Conservation (phyloP, 2,797 vertebrate genomes). For the Enteromius thamalakanensis region DNA sequence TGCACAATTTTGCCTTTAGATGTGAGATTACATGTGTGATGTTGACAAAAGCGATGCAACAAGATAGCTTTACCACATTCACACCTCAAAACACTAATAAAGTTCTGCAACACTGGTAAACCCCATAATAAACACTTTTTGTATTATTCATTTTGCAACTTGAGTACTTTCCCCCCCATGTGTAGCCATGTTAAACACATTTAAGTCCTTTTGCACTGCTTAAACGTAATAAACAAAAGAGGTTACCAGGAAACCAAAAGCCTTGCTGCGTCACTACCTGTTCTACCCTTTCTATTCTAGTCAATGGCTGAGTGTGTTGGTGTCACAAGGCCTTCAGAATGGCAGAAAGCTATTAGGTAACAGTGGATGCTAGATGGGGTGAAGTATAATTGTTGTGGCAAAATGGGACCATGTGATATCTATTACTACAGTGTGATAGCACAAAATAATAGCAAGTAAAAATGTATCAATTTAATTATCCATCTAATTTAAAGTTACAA, state of each 20-base stretch:
- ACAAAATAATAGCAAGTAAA: background rate
- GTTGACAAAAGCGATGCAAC: background rate
- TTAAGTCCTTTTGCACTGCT: constrained; percentile 45
- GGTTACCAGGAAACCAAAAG: constrained; percentile 68
- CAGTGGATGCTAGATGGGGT: constrained; percentile 45
- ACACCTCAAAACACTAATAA: background rate
- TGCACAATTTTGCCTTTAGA: background rate
- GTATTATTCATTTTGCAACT: background rate
- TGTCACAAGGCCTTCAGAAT: constrained; percentile 49
- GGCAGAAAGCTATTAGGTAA: constrained; percentile 63
- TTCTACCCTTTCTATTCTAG: constrained; percentile 10
- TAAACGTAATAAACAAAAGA: constrained; percentile 63
- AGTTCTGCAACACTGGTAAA: background rate
- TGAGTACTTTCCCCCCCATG: background rate
- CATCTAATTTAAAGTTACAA: background rate
- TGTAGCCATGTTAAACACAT: background rate
- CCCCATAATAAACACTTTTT: background rate
- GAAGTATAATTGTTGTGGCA: background rate
- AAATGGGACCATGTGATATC: background rate
- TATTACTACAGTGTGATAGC: background rate
- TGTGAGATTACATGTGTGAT: constrained; percentile 3
- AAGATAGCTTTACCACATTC: background rate
- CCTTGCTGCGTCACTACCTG: constrained; percentile 59
- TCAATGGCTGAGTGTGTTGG: constrained; percentile 24
- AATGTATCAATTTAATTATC: background rate